Conservation (phyloP, 2,113 vertebrate species). For the Baryphthengus martii region DNA sequence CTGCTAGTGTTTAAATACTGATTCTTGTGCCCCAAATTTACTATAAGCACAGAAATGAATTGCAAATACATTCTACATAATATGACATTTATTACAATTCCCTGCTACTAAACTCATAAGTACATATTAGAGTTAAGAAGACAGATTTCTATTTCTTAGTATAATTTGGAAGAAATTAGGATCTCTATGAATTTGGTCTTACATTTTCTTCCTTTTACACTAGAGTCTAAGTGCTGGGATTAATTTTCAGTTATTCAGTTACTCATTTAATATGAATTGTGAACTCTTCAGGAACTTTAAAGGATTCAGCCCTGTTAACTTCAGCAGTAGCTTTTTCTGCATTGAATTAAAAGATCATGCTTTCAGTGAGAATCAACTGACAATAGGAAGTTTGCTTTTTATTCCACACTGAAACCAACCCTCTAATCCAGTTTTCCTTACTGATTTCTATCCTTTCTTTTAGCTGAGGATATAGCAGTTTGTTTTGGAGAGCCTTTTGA, state of each 20-base stretch:
- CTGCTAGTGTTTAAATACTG: background rate
- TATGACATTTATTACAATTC: background rate
- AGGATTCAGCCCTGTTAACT: background rate
- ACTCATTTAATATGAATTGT: slow-evolving; percentile 6
- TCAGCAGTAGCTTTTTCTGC: background rate
- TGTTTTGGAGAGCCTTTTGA: background rate
- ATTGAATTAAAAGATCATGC: background rate
- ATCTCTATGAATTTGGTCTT: background rate
- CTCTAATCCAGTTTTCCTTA: background rate
- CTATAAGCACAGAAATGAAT: background rate
- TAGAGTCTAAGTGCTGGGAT: background rate
- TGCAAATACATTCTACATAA: slow-evolving; percentile 8
- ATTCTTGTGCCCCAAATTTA: background rate
- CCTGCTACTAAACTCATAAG: background rate
- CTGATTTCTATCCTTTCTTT: background rate
- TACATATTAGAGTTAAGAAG: background rate
- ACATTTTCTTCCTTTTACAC: background rate
- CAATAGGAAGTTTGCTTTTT: background rate
- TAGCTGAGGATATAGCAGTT: background rate
- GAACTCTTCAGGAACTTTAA: background rate
- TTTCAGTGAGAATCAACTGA: background rate
- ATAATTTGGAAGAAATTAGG: background rate
- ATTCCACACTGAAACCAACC: background rate
- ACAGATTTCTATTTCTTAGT: background rate
- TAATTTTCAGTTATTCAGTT: slow-evolving; percentile 8